Percentiles rank a stretch among this genome's conserved stretches.
phyloP scores from a whole-genome alignment of 1,140 invertebrate species.

The Macrotrachela quadricornifera region DNA sequence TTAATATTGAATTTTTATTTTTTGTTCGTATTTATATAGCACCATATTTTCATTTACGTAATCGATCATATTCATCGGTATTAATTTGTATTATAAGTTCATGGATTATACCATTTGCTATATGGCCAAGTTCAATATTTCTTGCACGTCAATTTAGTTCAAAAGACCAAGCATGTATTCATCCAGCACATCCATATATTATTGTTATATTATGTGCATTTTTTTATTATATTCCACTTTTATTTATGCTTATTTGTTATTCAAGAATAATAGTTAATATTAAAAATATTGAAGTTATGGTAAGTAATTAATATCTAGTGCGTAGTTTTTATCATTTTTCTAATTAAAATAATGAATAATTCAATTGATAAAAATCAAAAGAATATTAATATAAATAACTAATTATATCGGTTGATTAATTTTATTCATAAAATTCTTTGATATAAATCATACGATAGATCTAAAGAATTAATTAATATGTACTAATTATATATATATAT shows the following conservation, averaged over 20 bases:
- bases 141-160: neutral
- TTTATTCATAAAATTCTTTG: too few species aligned
- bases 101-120: slow-evolving; percentile 1
- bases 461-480: too few species aligned
- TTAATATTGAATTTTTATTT: too few species aligned
- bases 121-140: neutral
- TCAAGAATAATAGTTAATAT: slow-evolving; percentile 6
- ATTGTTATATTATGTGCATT: slow-evolving; percentile 1
- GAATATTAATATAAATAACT: too few species aligned
- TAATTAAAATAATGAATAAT: too few species aligned
- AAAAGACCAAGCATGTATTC: neutral
- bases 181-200: neutral
- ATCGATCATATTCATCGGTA: slow-evolving; percentile 3
- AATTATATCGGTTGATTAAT: too few species aligned
- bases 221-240: slow-evolving; percentile 3
- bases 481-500: too few species aligned
- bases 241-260: slow-evolving; percentile 5
- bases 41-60: slow-evolving; percentile 5
- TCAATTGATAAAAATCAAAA: too few species aligned
- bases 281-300: neutral
- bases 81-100: slow-evolving; percentile 1
- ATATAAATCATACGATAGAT: too few species aligned
- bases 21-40: neutral
- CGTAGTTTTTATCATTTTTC: too few species aligned
- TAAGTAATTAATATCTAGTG: too few species aligned